Percentiles rank a stretch among this genome's conserved stretches.
Conservation (phyloP, 2,113 vertebrate genomes). For the Hypocryptadius cinnamomeus region DNA sequence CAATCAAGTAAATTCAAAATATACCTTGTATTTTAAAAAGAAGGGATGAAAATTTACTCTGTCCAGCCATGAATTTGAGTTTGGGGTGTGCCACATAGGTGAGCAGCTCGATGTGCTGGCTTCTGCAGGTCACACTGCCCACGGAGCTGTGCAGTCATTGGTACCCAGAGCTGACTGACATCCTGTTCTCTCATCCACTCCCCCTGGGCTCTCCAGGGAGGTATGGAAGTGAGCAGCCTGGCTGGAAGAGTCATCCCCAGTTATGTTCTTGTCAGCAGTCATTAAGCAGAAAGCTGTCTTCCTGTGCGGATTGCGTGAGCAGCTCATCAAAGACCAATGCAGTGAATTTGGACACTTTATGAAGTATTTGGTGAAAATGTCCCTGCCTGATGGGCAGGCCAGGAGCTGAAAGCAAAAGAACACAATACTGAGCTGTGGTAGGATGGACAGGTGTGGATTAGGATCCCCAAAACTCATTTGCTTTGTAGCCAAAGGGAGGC, state of each 20-base stretch:
- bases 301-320: background rate
- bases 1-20: background rate
- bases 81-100: background rate
- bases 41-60: background rate
- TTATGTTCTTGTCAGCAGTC: background rate
- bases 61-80: background rate
- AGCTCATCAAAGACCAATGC: background rate
- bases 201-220: background rate
- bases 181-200: background rate
- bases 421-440: background rate
- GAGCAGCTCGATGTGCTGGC: background rate
- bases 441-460: background rate
- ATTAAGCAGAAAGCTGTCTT: background rate
- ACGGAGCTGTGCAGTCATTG: background rate
- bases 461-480: background rate
- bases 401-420: background rate
- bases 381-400: fast-evolving
- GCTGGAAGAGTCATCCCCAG: background rate
- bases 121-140: background rate
- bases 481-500: background rate
- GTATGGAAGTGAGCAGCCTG: background rate
- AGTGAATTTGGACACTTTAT: background rate
- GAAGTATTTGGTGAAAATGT: background rate
- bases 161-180: background rate
- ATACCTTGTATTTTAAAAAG: background rate